Conservation (phyloP, 2,888 invertebrate genomes). For the Plebejus melissa region DNA sequence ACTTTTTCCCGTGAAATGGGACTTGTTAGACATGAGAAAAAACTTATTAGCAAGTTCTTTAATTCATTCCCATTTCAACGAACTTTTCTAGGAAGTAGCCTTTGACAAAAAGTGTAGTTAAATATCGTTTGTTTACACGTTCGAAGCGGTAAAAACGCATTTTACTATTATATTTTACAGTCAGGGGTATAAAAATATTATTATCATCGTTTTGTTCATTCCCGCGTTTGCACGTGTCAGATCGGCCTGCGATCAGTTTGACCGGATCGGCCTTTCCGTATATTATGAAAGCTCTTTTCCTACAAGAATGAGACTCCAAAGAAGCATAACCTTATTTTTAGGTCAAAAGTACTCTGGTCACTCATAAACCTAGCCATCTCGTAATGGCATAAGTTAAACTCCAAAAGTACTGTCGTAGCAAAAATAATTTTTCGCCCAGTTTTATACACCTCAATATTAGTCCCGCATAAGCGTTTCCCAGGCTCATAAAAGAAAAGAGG, state of each 20-base stretch:
- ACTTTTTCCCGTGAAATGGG: background rate
- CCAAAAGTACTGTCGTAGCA: background rate
- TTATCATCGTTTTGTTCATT: too few relatives aligned
- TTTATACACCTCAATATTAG: constrained; percentile 18
- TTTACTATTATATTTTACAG: background rate
- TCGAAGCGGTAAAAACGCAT: background rate
- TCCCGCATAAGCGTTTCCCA: background rate
- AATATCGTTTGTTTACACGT: background rate
- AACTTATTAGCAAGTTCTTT: constrained; percentile 18
- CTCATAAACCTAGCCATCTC: background rate
- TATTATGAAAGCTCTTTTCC: background rate
- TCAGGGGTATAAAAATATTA: too few relatives aligned
- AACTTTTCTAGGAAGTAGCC: constrained; percentile 1
- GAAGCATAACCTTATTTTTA: background rate
- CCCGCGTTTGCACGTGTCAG: too few relatives aligned
- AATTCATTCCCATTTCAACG: background rate
- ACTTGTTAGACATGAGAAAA: constrained; percentile 16
- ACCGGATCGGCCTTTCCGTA: too few relatives aligned
- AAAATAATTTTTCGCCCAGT: background rate
- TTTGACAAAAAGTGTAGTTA: constrained; percentile 5
- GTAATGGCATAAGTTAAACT: background rate
- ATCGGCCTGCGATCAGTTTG: too few relatives aligned
- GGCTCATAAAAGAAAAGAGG: constrained; percentile 13
- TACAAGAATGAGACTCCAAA: background rate
- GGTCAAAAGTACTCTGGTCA: background rate